phyloP scores from a whole-genome alignment of 64 coral and sea anemone genomes.

The Porites australiensis region DNA sequence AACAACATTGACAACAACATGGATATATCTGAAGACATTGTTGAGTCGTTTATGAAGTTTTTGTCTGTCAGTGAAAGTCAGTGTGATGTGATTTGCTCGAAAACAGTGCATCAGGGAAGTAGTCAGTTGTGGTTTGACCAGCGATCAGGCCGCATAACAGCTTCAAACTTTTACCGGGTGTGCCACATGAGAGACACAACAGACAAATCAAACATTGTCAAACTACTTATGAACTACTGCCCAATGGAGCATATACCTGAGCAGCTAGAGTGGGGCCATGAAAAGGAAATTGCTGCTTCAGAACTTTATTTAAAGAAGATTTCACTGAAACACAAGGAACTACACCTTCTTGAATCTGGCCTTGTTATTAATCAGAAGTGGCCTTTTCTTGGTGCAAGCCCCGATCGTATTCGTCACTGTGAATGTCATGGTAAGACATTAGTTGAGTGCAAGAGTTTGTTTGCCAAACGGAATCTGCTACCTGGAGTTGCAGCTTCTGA shows the following conservation, averaged over 20 bases:
- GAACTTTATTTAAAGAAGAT: constrained; percentile 64
- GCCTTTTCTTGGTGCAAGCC: constrained; percentile 65
- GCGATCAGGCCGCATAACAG: constrained; percentile 49
- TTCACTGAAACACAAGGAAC: constrained; percentile 40
- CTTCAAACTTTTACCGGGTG: constrained; percentile 68
- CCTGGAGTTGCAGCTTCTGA: constrained; percentile 60
- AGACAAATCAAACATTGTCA: constrained; percentile 71
- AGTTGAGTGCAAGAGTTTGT: constrained; percentile 59
- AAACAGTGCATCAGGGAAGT: constrained; percentile 44
- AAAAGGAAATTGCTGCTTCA: constrained; percentile 64
- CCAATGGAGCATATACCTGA: constrained; percentile 70
- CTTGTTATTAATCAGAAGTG: constrained; percentile 69
- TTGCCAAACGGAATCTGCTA: constrained; percentile 62
- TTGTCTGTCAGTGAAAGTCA: constrained; percentile 37
- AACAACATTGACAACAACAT: constrained; percentile 31
- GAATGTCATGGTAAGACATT: constrained; percentile 57
- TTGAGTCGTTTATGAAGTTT: constrained; percentile 57
- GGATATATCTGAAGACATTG: not conserved
- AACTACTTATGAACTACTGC: constrained; percentile 81
- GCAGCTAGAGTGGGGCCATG: constrained; percentile 70
- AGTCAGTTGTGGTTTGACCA: constrained; percentile 77
- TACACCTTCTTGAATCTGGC: constrained; percentile 35
- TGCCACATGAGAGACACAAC: constrained; percentile 74
- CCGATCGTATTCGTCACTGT: constrained; percentile 47
- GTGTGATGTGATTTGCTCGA: constrained; percentile 62